phyloP scores from a whole-genome alignment of 2,797 vertebrate genomes.

The Rhinogobio ventralis region DNA sequence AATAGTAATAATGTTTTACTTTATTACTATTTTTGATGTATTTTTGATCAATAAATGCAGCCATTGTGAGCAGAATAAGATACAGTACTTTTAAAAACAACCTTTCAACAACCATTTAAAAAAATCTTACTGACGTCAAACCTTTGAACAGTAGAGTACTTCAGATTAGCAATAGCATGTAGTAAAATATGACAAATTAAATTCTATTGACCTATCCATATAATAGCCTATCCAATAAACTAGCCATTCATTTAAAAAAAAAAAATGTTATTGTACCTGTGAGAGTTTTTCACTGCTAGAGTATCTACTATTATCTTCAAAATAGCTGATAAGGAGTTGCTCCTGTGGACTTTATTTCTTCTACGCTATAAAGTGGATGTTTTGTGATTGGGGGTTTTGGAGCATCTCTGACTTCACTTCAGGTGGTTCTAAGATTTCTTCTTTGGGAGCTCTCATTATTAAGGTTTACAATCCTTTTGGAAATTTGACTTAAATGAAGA shows the following conservation, averaged over 20 bases:
- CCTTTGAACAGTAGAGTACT: not conserved
- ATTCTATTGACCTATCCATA: not conserved
- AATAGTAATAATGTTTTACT: not conserved
- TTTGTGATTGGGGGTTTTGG: not conserved
- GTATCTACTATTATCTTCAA: not conserved
- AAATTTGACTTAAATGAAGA: not conserved
- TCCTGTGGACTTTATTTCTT: not conserved
- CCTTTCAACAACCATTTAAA: no score
- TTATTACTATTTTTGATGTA: not conserved
- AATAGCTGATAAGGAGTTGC: not conserved
- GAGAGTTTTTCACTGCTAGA: not conserved
- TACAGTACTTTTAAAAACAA: no score
- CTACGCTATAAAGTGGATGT: not conserved
- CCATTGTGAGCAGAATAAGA: not conserved
- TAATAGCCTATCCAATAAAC: not conserved
- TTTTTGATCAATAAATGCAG: not conserved
- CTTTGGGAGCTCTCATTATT: slow-evolving; percentile 1
- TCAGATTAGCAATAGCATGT: not conserved
- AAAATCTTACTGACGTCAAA: not conserved
- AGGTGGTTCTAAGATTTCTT: not conserved
- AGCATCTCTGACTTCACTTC: slow-evolving; percentile 17
- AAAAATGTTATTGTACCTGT: no score
- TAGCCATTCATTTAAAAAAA: not conserved
- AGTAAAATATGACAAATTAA: not conserved
- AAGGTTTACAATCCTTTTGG: not conserved